Evolutionary conservation across 2,888 invertebrate genomes (phyloP), one percentile per base, ranked within the genome.

Genomic region (Crocallis elinguaria): DNA sequence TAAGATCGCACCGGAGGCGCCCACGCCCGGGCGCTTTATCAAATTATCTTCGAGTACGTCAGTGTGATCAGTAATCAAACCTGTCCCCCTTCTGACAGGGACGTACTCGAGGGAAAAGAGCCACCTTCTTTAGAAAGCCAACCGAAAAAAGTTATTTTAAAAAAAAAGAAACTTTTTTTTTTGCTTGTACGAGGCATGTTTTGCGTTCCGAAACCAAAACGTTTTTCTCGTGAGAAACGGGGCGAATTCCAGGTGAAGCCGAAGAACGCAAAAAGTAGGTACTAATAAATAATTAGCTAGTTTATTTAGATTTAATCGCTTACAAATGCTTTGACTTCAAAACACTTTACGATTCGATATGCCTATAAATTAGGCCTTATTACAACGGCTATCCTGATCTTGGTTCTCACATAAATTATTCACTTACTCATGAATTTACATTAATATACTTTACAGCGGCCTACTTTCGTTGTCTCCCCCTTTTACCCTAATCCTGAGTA

Each of bases 51-150:
- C 49, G 57, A 57, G 63, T 50, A 53, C 59, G 58, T 41, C 52
- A 45, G 55, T 62, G 58, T 70, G 62, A 70, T 70, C 72, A 63
- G 68, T 75, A 71, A 74, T 75, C 73, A 69, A 69, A 60, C 62
- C 60, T 57, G 59, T 54, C 65, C 59, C 62, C 53, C 49, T 51
- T 39, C 25, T 39, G 42, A 35, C 35, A 36, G 49, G 32, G 39
- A 50, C 36, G 50, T 58, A 61, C 57, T 57, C 44, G 39, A 57
- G 57, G 55, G 53, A 45, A 36, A 49, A 35, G 42, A 50, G 56
- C 57, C 45, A 54, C 45, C 48, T 62, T 2, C n/a, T n/a, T n/a
- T n/a, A n/a, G n/a, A n/a, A n/a, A n/a, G n/a, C n/a, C n/a, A n/a
- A n/a, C n/a, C n/a, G n/a, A n/a, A n/a, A n/a, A n/a, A n/a, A n/a